These are phyloP conservation scores for Pandemis cinnamomeana DNA, from an alignment of 2,888 invertebrate species.

Conservation along the genomic window DNA sequence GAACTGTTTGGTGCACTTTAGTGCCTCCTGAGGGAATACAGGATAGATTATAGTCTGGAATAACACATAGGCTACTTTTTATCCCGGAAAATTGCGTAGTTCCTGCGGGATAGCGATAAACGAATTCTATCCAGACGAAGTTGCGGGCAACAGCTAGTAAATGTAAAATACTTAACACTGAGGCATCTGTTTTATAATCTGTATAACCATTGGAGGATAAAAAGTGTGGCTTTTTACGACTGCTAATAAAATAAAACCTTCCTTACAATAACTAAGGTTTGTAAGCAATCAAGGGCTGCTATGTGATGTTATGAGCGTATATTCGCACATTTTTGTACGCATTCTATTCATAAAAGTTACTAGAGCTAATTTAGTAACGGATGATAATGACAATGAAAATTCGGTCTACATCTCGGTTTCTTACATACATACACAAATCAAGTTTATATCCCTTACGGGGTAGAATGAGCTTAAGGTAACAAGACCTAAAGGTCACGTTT, in stretches of 20 bases:
- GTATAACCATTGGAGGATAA: constrained; percentile 4
- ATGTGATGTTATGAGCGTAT: constrained; percentile 15
- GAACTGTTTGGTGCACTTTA: too few species aligned
- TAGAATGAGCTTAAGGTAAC: too few species aligned
- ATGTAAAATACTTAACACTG: not conserved
- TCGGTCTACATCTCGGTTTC: not conserved
- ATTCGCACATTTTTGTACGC: not conserved
- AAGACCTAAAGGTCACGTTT: too few species aligned
- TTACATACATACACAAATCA: too few species aligned
- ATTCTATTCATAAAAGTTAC: not conserved
- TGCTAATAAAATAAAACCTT: constrained; percentile 27
- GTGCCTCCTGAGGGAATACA: too few species aligned
- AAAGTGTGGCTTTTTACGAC: constrained; percentile 27
- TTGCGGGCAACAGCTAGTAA: too few species aligned
- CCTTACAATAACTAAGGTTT: constrained; percentile 26
- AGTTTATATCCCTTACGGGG: too few species aligned
- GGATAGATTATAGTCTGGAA: too few species aligned
- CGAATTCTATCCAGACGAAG: too few species aligned
- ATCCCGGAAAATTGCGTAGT: too few species aligned
- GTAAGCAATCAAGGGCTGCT: constrained; percentile 11
- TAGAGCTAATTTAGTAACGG: not conserved
- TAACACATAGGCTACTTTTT: too few species aligned
- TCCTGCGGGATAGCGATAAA: too few species aligned
- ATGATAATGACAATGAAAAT: not conserved
- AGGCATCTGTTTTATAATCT: not conserved